Evolutionary conservation across 2,888 invertebrate genomes (phyloP), one percentile per base, ranked within the genome.

Genomic region (Drepanosiphum platanoidis): DNA sequence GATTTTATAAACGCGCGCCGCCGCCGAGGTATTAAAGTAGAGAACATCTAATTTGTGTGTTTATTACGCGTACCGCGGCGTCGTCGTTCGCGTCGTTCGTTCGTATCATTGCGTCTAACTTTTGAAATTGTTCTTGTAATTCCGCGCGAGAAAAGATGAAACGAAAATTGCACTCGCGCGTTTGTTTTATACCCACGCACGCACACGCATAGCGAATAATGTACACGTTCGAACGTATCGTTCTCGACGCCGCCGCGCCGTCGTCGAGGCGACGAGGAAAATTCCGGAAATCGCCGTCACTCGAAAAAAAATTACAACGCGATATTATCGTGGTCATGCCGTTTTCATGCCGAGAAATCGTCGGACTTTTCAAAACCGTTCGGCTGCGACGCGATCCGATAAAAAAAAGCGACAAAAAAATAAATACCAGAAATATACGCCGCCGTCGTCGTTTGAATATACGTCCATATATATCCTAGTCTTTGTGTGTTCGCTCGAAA

Each of bases 71-170:
- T 64, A 27, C 64, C 27, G 13, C 30, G 30, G 27, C 64, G 13
- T 64, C 30, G 30, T 64, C 64, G 13, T 64, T 64, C 27, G n/a
- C n/a, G 27, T n/a, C n/a, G 27, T n/a, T 61, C n/a, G 61, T 7
- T 32, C 13, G 18, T 34, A 66, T 66, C 15, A 15, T 34, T 52
- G 3, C 52, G 13, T 61, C 46, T 7, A 34, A 58, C 32, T 52
- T 75, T 75, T 52, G n/a, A 75, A 75, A 52, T 36, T 75, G 34
- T 58, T 58, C 34, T 58, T 9, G 58, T 75, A 36, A 27, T 36
- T 75, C 7, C 58, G 36, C 0, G 15, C 36, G 8, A 3, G 27
- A 36, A 58, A 58, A 34, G 34, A 58, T 75, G 58, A 75, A 75
- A 58, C 75, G 27, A 58, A 75, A 15, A 32, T n/a, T 52, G 32